Conservation (phyloP, 2,113 vertebrate genomes). For the Mustela lutreola region DNA sequence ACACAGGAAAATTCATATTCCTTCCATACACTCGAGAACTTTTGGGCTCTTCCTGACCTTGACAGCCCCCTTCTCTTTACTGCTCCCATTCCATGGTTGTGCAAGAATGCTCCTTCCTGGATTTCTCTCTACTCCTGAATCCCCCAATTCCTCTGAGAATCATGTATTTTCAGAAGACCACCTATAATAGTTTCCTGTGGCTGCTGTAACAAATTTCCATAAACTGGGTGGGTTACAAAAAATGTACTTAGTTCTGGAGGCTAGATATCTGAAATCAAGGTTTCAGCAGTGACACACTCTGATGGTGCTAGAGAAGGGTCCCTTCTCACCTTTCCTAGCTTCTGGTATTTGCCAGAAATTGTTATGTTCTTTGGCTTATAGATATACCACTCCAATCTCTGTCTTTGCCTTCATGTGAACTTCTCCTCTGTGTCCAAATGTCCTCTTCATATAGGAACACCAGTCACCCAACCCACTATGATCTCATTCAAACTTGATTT, state of each 20-base stretch:
- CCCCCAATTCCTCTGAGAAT: background rate
- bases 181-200: background rate
- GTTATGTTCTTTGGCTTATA: rapidly evolving
- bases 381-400: background rate
- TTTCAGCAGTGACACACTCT: background rate
- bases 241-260: background rate
- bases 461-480: background rate
- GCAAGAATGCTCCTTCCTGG: background rate
- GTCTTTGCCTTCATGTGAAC: background rate
- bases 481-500: background rate
- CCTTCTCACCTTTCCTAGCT: background rate
- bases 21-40: background rate
- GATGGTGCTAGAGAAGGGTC: too few species aligned
- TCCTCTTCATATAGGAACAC: background rate
- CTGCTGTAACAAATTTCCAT: background rate
- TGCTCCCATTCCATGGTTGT: background rate
- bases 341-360: background rate
- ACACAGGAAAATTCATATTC: background rate
- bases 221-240: background rate
- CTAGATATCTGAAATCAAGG: background rate
- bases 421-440: background rate
- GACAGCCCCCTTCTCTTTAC: background rate
- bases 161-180: background rate
- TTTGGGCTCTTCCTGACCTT: background rate
- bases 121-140: background rate